phyloP scores from a whole-genome alignment of 2,113 vertebrate genomes.

The Nothoprocta pentlandii region DNA sequence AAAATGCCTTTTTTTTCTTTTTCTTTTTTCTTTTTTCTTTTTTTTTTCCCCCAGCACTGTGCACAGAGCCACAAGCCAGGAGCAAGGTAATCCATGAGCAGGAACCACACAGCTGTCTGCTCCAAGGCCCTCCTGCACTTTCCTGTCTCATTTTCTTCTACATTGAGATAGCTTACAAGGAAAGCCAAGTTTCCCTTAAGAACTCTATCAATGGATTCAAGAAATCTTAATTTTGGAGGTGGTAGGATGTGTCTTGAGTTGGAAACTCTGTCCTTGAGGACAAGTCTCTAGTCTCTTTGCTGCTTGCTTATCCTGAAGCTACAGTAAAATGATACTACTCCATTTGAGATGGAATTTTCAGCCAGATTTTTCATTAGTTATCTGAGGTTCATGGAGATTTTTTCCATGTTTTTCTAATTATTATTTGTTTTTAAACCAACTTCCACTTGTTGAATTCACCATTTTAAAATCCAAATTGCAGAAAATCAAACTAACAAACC shows the following conservation, averaged over 20 bases:
- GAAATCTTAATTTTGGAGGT: not conserved
- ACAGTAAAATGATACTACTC: accelerated
- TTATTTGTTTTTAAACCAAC: not conserved
- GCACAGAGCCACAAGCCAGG: accelerated
- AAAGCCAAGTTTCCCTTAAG: accelerated
- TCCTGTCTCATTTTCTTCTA: not conserved
- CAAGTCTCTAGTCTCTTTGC: not conserved
- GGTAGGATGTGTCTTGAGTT: accelerated
- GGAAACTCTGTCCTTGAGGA: not conserved
- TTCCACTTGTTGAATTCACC: not conserved
- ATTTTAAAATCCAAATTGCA: not conserved
- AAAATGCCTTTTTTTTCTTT: not conserved
- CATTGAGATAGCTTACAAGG: accelerated
- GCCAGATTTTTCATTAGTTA: not conserved
- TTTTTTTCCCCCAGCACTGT: not conserved
- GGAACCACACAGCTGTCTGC: not conserved
- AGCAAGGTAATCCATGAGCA: not conserved
- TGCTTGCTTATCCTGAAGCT: not conserved
- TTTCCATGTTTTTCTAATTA: not conserved
- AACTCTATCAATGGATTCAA: accelerated
- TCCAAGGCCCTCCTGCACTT: not conserved
- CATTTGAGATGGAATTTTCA: not conserved
- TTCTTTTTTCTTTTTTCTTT: no score
- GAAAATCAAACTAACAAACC: not conserved
- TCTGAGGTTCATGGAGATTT: no score